These are phyloP conservation scores for Agrotis ipsilon DNA, from an alignment of 2,888 invertebrate species.

Conservation along the genomic window DNA sequence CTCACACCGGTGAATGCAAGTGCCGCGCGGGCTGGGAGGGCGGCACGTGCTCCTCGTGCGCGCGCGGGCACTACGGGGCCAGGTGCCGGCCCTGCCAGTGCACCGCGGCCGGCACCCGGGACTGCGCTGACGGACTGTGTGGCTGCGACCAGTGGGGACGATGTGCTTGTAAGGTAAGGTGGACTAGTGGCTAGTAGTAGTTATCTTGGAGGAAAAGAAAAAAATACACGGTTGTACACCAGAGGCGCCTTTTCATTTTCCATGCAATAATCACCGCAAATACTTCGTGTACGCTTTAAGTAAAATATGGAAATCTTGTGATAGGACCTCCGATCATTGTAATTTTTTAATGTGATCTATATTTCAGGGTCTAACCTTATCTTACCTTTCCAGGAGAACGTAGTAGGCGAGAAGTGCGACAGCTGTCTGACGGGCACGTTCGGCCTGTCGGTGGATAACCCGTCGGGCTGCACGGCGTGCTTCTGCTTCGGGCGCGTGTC, in stretches of 20 bases:
- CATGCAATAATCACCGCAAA: too few species aligned
- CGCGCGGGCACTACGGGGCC: slow-evolving; percentile 96
- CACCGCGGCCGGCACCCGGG: slow-evolving; percentile 93
- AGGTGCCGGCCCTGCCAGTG: slow-evolving; percentile 97
- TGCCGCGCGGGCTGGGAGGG: slow-evolving; percentile 95
- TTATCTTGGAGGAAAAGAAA: too few species aligned
- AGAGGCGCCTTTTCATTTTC: too few species aligned
- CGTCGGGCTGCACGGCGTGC: slow-evolving; percentile 97
- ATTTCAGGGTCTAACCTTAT: too few species aligned
- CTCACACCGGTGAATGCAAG: slow-evolving; percentile 93
- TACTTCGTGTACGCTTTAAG: too few species aligned
- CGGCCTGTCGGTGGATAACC: slow-evolving; percentile 94
- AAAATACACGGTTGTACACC: too few species aligned
- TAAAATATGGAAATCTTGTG: too few species aligned
- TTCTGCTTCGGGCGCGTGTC: slow-evolving; percentile 98
- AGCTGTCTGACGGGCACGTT: slow-evolving; percentile 96
- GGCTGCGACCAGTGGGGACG: slow-evolving; percentile 94
- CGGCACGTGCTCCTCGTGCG: slow-evolving; percentile 95
- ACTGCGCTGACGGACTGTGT: slow-evolving; percentile 92
- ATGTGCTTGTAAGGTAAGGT: slow-evolving; percentile 96
- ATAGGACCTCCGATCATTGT: too few species aligned
- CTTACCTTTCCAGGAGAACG: slow-evolving; percentile 92
- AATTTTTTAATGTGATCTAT: too few species aligned
- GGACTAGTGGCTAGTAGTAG: too few species aligned
- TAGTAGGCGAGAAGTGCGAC: slow-evolving; percentile 96